A percentile compares a stretch with the other conserved stretches of the same genome.
Evolutionary conservation across 2,888 invertebrate species (phyloP).

Genomic region (Nemurella pictetii): DNA sequence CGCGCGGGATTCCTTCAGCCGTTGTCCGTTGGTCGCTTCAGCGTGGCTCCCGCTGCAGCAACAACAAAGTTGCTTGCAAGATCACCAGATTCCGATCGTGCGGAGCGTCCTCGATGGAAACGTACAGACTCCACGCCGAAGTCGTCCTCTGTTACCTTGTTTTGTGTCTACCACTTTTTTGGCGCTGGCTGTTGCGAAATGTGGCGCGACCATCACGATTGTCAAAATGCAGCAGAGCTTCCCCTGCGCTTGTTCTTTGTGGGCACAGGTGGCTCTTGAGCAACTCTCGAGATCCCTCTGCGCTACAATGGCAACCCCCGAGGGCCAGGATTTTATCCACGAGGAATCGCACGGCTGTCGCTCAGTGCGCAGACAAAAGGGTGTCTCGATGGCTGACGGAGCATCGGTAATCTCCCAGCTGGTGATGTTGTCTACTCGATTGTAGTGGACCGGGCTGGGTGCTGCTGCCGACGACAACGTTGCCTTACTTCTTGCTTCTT

Average conservation of each 20-base stretch:
- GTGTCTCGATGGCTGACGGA: background rate
- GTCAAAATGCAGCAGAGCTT: background rate
- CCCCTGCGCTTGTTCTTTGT: background rate
- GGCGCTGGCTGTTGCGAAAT: background rate
- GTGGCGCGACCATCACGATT: background rate
- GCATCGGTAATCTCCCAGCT: background rate
- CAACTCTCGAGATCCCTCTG: background rate
- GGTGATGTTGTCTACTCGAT: background rate
- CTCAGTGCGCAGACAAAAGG: background rate
- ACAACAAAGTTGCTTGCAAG: background rate
- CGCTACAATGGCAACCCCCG: background rate
- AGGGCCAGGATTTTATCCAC: background rate
- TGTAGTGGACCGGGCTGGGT: background rate
- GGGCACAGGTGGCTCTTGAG: background rate
- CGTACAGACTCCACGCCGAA: background rate
- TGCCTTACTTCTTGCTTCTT: conserved; percentile 1
- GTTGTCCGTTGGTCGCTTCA: no score
- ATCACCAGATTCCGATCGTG: background rate
- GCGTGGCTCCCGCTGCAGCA: no score
- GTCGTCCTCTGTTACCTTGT: background rate
- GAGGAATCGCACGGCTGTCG: background rate
- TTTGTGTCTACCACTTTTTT: background rate
- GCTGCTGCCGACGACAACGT: background rate
- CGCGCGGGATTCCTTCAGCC: background rate
- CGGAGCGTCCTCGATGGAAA: no score